Base-by-base conservation (phyloP, 2,113 vertebrate species). In the Coryphaenoides rupestris region DNA sequence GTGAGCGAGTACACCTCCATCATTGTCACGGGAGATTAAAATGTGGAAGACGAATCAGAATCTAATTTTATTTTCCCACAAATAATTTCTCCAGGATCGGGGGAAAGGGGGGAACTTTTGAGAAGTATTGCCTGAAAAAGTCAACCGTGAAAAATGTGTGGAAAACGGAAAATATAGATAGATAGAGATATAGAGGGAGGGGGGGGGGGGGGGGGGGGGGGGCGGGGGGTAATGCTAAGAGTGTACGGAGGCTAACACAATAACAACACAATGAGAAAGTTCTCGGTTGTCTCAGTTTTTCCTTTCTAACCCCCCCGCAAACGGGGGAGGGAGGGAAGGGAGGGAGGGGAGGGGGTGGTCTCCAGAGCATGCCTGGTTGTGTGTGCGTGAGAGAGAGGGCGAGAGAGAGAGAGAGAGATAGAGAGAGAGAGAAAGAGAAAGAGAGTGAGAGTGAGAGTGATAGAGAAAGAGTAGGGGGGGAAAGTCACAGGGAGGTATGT, bases 161-260 rank as follows among this genome's bases (percentile, higher is more conserved):
- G 33, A 12, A 40, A 40, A n/a, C n/a, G n/a, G 33, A 40, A 40
- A 40, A 2, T 13, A 40, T 40, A 12, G 33, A 40, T 2, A 40
- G 9, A 40, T 7, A 40, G 24, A 26, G 33, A 40, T 40, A 1
- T 40, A 13, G 33, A 40, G 33, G 33, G 33, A 12, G 13, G 6
- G 24, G 6, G 13, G 33, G 33, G 75, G 85, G 66, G 72, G 60
- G 77, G 81, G 79, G n/a, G n/a, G n/a, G n/a, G n/a, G n/a, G n/a
- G n/a, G n/a, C n/a, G n/a, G n/a, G 13, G 33, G 9, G 33, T n/a
- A n/a, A n/a, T n/a, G n/a, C n/a, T n/a, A n/a, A n/a, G n/a, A 40
- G 33, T 40, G 33, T 6, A 6, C 33, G 12, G 33, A 40, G 33
- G 33, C 9, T 12, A 40, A 40, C 33, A 40, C 33, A 10, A n/a